Conservation (phyloP, 2,113 vertebrate species). For the Amphiprion ocellaris region DNA sequence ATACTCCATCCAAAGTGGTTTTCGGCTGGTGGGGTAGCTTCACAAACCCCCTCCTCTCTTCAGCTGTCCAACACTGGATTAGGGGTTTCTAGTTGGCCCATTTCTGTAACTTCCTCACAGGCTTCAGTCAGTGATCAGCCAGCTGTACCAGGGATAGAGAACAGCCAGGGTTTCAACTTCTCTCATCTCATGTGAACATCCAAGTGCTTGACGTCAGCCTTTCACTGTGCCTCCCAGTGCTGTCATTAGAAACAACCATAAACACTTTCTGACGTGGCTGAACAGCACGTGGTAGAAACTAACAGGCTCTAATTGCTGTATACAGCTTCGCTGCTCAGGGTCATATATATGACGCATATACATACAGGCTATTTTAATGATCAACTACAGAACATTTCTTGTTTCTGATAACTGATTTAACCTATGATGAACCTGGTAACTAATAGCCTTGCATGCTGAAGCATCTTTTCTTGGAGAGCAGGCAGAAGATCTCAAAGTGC, state of each 20-base stretch:
- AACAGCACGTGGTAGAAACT: neutral
- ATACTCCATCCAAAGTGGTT: neutral
- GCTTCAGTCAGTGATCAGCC: neutral
- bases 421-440: no score
- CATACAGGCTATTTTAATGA: no score
- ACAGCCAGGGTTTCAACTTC: neutral
- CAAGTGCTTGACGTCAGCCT: neutral
- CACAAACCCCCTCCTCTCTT: neutral
- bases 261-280: constrained; percentile 1
- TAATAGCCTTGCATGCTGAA: no score
- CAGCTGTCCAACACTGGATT: neutral
- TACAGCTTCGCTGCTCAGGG: neutral
- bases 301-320: neutral
- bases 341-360: neutral
- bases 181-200: neutral
- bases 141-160: neutral
- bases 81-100: neutral
- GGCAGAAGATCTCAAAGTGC: neutral
- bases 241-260: neutral
- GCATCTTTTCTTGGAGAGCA: neutral
- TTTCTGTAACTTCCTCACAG: neutral
- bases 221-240: neutral
- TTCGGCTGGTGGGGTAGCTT: neutral
- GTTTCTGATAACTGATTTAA: no score
- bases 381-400: no score